Evolutionary conservation across 2,113 vertebrate species (phyloP).

Genomic region (Pyrgilauda ruficollis): DNA sequence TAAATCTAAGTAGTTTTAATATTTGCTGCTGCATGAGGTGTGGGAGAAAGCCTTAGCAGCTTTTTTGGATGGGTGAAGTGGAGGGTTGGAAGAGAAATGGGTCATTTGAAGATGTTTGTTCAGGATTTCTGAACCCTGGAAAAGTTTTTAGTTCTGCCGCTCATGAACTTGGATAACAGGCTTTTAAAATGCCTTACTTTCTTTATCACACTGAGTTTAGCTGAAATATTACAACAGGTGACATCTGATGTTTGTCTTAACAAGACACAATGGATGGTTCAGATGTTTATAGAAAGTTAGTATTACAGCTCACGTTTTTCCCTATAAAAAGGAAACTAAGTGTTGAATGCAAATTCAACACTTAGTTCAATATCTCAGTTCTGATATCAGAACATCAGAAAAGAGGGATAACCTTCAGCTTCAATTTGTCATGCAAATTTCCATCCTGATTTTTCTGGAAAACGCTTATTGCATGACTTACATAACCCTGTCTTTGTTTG

Average conservation of each 20-base stretch:
- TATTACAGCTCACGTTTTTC: not conserved
- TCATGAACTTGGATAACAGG: not conserved
- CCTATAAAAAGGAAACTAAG: not conserved
- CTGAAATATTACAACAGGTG: not conserved
- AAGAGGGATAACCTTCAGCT: not conserved
- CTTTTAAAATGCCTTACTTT: not conserved
- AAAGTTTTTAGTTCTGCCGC: not conserved
- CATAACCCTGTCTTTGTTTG: not conserved
- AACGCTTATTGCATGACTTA: not conserved
- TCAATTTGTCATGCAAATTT: not conserved
- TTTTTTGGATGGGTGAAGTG: not conserved
- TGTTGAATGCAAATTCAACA: not conserved
- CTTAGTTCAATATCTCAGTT: not conserved
- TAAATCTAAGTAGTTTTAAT: not conserved
- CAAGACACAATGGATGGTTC: not conserved
- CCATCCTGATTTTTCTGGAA: not conserved
- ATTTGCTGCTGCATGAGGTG: not conserved
- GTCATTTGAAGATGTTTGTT: not conserved
- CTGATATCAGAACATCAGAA: not conserved
- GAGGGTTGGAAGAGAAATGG: not conserved
- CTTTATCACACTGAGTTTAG: not conserved
- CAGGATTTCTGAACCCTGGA: not conserved
- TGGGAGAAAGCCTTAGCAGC: not conserved
- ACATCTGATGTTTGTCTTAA: not conserved
- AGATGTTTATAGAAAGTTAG: not conserved